Percentiles rank a stretch among this genome's conserved stretches.
These are phyloP conservation scores for Emys orbicularis DNA, from an alignment of 2,797 vertebrate species.

Conservation along the genomic window DNA sequence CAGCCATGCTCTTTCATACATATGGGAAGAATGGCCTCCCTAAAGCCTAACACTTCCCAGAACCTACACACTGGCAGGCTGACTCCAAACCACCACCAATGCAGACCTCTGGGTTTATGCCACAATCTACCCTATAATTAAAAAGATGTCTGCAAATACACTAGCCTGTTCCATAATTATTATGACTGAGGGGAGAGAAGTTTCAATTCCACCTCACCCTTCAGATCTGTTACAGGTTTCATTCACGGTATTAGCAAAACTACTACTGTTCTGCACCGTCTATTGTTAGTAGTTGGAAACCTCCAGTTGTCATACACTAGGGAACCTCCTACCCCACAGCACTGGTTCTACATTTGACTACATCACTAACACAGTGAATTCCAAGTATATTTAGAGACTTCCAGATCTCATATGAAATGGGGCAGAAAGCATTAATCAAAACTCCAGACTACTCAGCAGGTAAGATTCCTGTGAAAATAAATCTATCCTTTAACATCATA, in stretches of 20 bases:
- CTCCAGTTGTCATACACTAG: neutral
- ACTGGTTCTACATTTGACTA: neutral
- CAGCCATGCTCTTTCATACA: neutral
- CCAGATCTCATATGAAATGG: slow-evolving; percentile 32
- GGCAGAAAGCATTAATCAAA: slow-evolving; percentile 76
- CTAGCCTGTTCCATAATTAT: neutral
- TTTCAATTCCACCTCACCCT: neutral
- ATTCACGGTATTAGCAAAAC: neutral
- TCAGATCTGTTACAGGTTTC: neutral
- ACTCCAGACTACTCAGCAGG: slow-evolving; percentile 78
- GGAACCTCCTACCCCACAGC: neutral
- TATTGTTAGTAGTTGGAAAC: slow-evolving; percentile 15
- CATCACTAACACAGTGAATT: slow-evolving; percentile 1
- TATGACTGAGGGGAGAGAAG: neutral
- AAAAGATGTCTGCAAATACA: neutral
- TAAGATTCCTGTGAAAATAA: slow-evolving; percentile 56
- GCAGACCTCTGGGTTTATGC: neutral
- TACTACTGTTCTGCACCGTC: neutral
- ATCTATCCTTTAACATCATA: slow-evolving; percentile 43
- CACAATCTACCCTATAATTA: neutral
- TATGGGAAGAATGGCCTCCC: neutral
- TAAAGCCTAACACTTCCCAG: neutral
- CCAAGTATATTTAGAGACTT: slow-evolving; percentile 76
- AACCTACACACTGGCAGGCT: neutral
- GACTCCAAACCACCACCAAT: slow-evolving; percentile 15